A percentile compares a stretch with the other conserved stretches of the same genome.
phyloP scores from a whole-genome alignment of 2,888 invertebrate species.

The Drosophila sordidula region DNA sequence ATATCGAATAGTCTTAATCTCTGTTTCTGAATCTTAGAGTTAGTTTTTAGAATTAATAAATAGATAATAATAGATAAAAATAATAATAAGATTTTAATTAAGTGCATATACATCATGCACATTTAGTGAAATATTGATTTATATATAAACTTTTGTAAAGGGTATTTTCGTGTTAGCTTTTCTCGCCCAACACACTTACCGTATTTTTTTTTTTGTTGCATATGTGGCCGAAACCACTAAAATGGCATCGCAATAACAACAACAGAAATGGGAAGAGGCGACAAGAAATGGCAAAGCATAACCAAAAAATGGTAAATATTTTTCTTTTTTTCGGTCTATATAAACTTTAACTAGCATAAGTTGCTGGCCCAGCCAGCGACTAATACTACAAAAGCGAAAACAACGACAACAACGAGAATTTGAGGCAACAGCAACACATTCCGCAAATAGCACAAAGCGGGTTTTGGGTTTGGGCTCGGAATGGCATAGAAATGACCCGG shows the following conservation, averaged over 20 bases:
- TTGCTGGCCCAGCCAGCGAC: slow-evolving; percentile 21
- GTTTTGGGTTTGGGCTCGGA: slow-evolving; percentile 6
- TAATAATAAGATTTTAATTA: too few relatives aligned
- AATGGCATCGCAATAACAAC: slow-evolving; percentile 60
- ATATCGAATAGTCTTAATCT: neutral
- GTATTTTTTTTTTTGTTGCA: slow-evolving; percentile 33
- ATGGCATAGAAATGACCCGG: slow-evolving; percentile 15
- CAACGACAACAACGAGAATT: slow-evolving; percentile 14
- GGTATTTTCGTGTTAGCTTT: slow-evolving; percentile 10
- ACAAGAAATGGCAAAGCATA: slow-evolving; percentile 48
- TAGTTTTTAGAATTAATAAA: too few relatives aligned
- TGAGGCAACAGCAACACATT: slow-evolving; percentile 37
- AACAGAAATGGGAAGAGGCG: slow-evolving; percentile 12
- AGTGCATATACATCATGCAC: too few relatives aligned
- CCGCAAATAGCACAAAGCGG: slow-evolving; percentile 41
- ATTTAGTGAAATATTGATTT: too few relatives aligned
- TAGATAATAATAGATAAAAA: too few relatives aligned
- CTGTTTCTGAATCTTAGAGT: too few relatives aligned
- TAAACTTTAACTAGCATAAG: slow-evolving; percentile 47
- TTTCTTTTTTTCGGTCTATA: slow-evolving; percentile 36
- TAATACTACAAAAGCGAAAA: slow-evolving; percentile 22
- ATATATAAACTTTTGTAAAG: neutral
- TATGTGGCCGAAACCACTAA: slow-evolving; percentile 66
- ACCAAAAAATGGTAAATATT: slow-evolving; percentile 38
- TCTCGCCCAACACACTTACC: neutral